Percentiles rank a stretch among this genome's conserved stretches.
Evolutionary conservation across 2,797 vertebrate species (phyloP).

Genomic region (Acridotheres tristis): DNA sequence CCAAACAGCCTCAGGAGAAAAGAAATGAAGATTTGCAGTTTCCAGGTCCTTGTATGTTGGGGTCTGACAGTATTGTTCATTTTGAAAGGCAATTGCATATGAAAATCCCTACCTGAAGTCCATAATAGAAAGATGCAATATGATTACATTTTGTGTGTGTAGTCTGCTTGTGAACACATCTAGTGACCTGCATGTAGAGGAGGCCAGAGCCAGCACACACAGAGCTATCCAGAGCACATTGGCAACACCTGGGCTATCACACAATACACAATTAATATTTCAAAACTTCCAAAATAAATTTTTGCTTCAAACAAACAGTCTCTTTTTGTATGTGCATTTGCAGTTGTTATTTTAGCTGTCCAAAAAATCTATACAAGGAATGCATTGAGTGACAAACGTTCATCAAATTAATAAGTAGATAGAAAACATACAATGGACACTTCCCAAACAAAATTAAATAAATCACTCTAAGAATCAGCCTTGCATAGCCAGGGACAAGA

Average conservation of each 20-base stretch:
- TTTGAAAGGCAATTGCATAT: neutral
- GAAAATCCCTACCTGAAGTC: neutral
- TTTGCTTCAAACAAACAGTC: neutral
- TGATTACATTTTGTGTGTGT: neutral
- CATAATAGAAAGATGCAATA: neutral
- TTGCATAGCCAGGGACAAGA: neutral
- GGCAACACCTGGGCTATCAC: neutral
- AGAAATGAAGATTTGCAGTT: neutral
- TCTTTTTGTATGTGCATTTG: neutral
- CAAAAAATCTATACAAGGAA: neutral
- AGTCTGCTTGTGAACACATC: neutral
- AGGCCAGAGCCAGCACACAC: neutral
- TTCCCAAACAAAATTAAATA: neutral
- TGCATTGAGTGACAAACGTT: neutral
- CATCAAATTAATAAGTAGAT: neutral
- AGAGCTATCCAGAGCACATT: neutral
- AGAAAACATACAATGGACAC: neutral
- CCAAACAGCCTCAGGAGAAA: constrained; percentile 7
- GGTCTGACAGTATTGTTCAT: neutral
- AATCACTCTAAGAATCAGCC: neutral
- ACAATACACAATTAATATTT: neutral
- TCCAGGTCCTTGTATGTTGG: neutral
- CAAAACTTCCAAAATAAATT: neutral
- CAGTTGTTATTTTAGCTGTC: neutral
- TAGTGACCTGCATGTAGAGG: neutral